Percentiles rank a stretch among this genome's conserved stretches.
phyloP scores from a whole-genome alignment of 1,140 invertebrate genomes.

The Drosophila seguyi region DNA sequence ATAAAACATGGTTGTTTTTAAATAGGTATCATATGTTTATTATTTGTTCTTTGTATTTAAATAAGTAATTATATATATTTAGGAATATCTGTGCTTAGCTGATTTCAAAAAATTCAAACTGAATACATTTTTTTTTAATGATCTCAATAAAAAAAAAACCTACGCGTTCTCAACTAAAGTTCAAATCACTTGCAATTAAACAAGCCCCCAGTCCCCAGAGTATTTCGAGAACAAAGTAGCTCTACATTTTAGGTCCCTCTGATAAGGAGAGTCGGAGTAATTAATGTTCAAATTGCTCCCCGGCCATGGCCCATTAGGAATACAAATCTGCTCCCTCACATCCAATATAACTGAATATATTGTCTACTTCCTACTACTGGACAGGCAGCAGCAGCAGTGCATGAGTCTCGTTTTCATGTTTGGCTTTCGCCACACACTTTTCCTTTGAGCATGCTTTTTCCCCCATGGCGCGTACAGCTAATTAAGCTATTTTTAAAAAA shows the following conservation, averaged over 20 bases:
- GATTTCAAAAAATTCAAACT: no score
- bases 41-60: no score
- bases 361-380: constrained; percentile 28
- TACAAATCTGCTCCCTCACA: constrained; percentile 48
- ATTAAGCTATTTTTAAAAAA: constrained; percentile 74
- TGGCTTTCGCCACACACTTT: constrained; percentile 63
- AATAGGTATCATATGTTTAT: no score
- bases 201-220: constrained; percentile 3
- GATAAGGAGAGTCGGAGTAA: constrained; percentile 24
- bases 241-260: neutral
- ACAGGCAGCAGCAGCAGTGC: constrained; percentile 38
- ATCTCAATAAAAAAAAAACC: no score
- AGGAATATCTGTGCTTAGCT: no score
- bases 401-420: constrained; percentile 48
- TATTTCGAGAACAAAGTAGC: constrained; percentile 1
- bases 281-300: constrained; percentile 26
- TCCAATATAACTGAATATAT: constrained; percentile 33
- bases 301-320: constrained; percentile 42
- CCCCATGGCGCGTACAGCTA: constrained; percentile 55
- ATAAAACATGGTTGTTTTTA: no score
- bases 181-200: constrained; percentile 25
- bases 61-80: no score
- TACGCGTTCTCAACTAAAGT: neutral
- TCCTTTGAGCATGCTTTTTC: constrained; percentile 41
- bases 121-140: no score